Percentiles rank a stretch among this genome's conserved stretches.
Conservation (phyloP, 2,888 invertebrate genomes). For the Megaustenia siamemsis region DNA sequence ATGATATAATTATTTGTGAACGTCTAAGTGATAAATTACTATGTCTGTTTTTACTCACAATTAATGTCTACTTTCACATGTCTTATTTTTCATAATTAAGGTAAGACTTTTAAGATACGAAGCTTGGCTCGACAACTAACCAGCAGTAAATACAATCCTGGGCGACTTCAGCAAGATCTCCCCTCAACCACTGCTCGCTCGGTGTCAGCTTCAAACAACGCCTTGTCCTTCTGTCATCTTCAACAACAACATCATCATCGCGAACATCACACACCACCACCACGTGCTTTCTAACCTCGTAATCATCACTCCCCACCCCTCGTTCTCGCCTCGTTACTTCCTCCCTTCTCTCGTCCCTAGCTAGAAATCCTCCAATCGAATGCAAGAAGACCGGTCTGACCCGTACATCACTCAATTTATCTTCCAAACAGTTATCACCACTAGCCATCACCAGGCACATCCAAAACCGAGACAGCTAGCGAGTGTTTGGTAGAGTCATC, state of each 20-base stretch:
- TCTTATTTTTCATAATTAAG: too few relatives aligned
- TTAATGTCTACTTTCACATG: too few relatives aligned
- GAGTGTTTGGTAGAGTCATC: neutral
- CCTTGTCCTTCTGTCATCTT: conserved; percentile 44
- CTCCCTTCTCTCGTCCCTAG: neutral
- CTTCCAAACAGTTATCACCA: conserved; percentile 26
- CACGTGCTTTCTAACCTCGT: conserved; percentile 2
- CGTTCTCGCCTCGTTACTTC: neutral
- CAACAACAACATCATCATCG: conserved; percentile 27
- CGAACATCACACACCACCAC: conserved; percentile 11
- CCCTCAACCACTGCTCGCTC: neutral
- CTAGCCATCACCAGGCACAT: conserved; percentile 24
- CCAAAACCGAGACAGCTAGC: conserved; percentile 5
- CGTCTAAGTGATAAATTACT: too few relatives aligned
- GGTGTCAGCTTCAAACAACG: conserved; percentile 34
- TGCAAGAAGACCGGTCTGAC: conserved; percentile 4
- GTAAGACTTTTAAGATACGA: too few relatives aligned
- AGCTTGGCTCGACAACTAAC: too few relatives aligned
- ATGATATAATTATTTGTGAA: too few relatives aligned
- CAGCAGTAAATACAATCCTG: neutral
- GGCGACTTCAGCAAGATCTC: neutral
- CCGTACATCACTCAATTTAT: conserved; percentile 48
- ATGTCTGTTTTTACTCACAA: too few relatives aligned
- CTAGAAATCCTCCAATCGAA: conserved; percentile 38
- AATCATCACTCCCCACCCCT: conserved; percentile 5